phyloP scores from a whole-genome alignment of 1,140 invertebrate species.

The Eumaeus atala region DNA sequence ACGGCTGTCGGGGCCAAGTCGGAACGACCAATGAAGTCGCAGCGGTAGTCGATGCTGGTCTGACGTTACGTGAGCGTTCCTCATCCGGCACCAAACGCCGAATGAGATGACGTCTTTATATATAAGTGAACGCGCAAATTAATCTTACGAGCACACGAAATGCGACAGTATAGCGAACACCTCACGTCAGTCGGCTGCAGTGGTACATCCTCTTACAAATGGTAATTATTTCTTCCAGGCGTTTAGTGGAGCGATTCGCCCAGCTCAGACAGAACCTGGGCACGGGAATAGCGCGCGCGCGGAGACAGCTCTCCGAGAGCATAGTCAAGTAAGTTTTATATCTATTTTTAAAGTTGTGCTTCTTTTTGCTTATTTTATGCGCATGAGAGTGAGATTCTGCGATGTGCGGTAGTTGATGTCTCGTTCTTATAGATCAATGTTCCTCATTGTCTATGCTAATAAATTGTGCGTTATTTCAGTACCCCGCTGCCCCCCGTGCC shows the following conservation, averaged over 20 bases:
- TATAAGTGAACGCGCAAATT: too few species aligned
- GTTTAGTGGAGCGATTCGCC: constrained; percentile 88
- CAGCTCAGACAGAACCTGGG: constrained; percentile 84
- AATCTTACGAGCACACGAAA: too few species aligned
- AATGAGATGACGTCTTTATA: too few species aligned
- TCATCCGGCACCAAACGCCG: too few species aligned
- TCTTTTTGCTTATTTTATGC: too few species aligned
- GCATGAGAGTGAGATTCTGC: too few species aligned
- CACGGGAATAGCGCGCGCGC: constrained; percentile 74
- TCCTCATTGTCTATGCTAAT: not conserved
- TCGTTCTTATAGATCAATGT: not conserved
- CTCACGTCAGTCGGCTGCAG: constrained; percentile 91
- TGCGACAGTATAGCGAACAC: constrained; percentile 85
- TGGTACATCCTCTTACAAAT: constrained; percentile 80
- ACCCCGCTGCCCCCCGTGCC: constrained; percentile 62
- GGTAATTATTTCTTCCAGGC: constrained; percentile 45
- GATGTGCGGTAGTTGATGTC: too few species aligned
- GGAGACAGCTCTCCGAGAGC: constrained; percentile 82
- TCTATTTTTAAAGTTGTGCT: not conserved
- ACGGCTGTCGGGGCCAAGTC: too few species aligned
- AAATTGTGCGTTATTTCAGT: constrained; percentile 31
- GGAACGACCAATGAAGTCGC: too few species aligned
- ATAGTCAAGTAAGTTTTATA: constrained; percentile 79
- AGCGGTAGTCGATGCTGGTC: too few species aligned
- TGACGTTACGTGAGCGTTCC: too few species aligned